Percentiles rank a stretch among this genome's conserved stretches.
Conservation (phyloP, 2,888 invertebrate genomes). For the Oegoconia quadripuncta region DNA sequence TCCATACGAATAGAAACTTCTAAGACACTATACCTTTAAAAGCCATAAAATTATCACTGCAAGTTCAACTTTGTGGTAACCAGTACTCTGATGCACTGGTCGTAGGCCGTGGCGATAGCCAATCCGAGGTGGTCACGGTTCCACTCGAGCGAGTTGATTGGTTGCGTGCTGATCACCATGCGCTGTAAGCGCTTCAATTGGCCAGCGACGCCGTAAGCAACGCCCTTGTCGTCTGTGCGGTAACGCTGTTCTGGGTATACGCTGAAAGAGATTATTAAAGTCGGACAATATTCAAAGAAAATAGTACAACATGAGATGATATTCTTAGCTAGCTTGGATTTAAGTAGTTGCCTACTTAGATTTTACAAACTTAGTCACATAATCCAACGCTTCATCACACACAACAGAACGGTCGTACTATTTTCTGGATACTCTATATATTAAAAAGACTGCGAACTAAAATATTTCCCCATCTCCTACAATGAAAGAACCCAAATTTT, state of each 20-base stretch:
- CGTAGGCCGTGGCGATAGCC: slow-evolving; percentile 93
- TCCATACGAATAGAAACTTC: neutral
- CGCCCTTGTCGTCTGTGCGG: slow-evolving; percentile 84
- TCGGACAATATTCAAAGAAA: too few species aligned
- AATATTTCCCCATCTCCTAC: too few species aligned
- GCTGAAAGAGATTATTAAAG: slow-evolving; percentile 39
- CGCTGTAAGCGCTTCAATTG: slow-evolving; percentile 88
- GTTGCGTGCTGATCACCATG: slow-evolving; percentile 89
- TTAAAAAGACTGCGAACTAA: too few species aligned
- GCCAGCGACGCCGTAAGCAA: slow-evolving; percentile 87
- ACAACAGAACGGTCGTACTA: too few species aligned
- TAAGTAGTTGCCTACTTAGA: too few species aligned
- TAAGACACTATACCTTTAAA: neutral
- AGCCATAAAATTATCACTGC: too few species aligned
- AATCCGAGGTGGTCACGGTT: slow-evolving; percentile 93
- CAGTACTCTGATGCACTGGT: slow-evolving; percentile 92
- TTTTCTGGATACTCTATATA: too few species aligned
- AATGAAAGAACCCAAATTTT: too few species aligned
- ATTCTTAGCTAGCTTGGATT: too few species aligned
- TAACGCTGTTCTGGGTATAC: slow-evolving; percentile 88
- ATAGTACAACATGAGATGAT: too few species aligned
- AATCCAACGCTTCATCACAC: too few species aligned
- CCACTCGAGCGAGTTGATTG: slow-evolving; percentile 95
- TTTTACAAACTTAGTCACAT: too few species aligned
- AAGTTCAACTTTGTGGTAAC: slow-evolving; percentile 93